Evolutionary conservation across 2,113 vertebrate genomes (phyloP).

Genomic region (Guaruba guarouba): DNA sequence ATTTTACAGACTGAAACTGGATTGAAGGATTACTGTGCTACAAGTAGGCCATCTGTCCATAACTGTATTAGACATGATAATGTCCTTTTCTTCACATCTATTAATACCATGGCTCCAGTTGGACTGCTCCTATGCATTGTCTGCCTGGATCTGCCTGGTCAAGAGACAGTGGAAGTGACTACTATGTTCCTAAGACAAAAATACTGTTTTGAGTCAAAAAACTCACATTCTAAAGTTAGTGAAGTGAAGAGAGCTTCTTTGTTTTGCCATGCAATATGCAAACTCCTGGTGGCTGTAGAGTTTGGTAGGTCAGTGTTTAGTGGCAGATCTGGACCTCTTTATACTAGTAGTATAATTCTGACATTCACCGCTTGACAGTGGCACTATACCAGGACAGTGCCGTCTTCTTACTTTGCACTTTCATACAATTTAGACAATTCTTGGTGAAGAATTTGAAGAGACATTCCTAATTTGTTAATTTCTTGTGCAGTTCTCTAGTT

Average conservation of each 20-base stretch:
- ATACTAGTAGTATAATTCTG: rapidly evolving
- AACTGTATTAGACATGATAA: conserved; percentile 32
- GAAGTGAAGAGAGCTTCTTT: not conserved
- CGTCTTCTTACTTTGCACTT: not conserved
- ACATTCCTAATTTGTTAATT: not conserved
- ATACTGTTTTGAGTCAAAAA: not conserved
- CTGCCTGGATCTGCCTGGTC: not conserved
- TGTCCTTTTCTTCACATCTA: conserved; percentile 43
- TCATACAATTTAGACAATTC: not conserved
- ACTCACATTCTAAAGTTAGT: not conserved
- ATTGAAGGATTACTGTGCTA: not conserved
- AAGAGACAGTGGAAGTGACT: not conserved
- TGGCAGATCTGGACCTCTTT: not conserved
- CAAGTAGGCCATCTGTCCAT: conserved; percentile 30
- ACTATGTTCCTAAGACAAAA: not conserved
- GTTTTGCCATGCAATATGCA: not conserved
- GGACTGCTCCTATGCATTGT: not conserved
- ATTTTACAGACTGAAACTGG: not conserved
- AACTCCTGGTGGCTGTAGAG: not conserved
- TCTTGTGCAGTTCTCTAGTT: not conserved
- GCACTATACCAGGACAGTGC: not conserved
- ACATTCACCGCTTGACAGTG: not conserved
- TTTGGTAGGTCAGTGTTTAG: not conserved
- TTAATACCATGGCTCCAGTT: conserved; percentile 38
- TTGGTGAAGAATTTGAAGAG: not conserved